Percentiles rank a stretch among this genome's conserved stretches.
These are phyloP conservation scores for Botia kubotai DNA, from an alignment of 2,797 vertebrate genomes.

Conservation along the genomic window DNA sequence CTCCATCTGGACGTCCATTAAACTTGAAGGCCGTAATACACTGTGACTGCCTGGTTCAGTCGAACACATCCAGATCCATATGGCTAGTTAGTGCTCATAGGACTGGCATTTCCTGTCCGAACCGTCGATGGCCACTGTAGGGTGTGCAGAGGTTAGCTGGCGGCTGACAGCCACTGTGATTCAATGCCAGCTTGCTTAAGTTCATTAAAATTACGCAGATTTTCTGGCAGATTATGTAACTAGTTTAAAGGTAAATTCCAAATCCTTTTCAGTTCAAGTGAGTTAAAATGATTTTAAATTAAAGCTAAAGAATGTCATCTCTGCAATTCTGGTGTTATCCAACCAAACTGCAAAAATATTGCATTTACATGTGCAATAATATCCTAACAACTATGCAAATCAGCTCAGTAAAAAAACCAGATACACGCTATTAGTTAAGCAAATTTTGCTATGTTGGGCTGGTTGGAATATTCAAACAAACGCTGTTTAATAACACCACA, in stretches of 20 bases:
- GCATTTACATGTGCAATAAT: too few relatives aligned
- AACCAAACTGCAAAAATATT: background rate
- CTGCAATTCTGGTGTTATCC: background rate
- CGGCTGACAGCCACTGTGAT: background rate
- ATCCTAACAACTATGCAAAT: too few relatives aligned
- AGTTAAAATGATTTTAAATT: background rate
- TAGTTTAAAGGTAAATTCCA: background rate
- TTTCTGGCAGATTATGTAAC: background rate
- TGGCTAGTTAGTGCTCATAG: constrained; percentile 58
- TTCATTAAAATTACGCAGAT: constrained; percentile 18
- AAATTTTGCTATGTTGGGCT: background rate
- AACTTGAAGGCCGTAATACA: constrained; percentile 29
- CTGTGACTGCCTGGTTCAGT: constrained; percentile 13
- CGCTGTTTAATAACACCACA: background rate
- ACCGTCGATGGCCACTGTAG: constrained; percentile 65
- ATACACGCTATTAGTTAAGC: background rate
- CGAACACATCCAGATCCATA: constrained; percentile 20
- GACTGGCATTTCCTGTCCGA: constrained; percentile 54
- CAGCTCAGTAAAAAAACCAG: too few relatives aligned
- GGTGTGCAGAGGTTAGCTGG: constrained; percentile 57
- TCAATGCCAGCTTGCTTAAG: background rate
- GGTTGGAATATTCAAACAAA: background rate
- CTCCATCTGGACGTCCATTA: constrained; percentile 48
- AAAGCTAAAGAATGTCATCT: background rate
- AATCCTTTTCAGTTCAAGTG: background rate